Conservation (phyloP, 2,888 invertebrate species). For the Himalopsyche japonica region DNA sequence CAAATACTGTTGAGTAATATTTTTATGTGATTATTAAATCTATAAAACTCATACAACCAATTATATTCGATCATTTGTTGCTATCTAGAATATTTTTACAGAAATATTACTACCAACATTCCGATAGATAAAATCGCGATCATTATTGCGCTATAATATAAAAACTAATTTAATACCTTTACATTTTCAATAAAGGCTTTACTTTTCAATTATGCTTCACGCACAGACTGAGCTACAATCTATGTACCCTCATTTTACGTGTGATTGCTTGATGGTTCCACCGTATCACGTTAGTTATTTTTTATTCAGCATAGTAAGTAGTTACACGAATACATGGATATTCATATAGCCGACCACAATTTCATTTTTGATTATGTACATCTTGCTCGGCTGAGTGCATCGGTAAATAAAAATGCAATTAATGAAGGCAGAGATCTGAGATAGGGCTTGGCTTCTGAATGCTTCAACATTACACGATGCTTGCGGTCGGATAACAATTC, state of each 20-base stretch:
- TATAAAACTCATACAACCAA: not conserved
- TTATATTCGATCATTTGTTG: not conserved
- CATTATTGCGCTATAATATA: not conserved
- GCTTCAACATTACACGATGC: not conserved
- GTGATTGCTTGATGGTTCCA: conserved; percentile 6
- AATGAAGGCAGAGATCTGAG: conserved; percentile 6
- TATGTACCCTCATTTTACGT: not conserved
- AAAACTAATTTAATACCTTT: not conserved
- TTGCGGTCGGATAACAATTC: not conserved
- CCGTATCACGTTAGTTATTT: not conserved
- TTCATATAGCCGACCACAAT: conserved; percentile 13
- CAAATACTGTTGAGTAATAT: not conserved
- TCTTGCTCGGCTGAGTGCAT: not conserved
- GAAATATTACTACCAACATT: not conserved
- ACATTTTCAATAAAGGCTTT: not conserved
- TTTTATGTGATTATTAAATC: not conserved
- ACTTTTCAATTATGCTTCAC: conserved; percentile 8
- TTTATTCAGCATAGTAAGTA: not conserved
- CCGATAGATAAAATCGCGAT: not conserved
- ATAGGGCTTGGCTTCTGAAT: conserved; percentile 6
- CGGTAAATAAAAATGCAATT: conserved; percentile 14
- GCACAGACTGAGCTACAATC: not conserved
- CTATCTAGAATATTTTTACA: not conserved
- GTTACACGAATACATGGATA: not conserved
- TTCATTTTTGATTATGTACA: conserved; percentile 15